Evolutionary conservation across 2,797 vertebrate genomes (phyloP).

Genomic region (Gymnoscopelus braueri): DNA sequence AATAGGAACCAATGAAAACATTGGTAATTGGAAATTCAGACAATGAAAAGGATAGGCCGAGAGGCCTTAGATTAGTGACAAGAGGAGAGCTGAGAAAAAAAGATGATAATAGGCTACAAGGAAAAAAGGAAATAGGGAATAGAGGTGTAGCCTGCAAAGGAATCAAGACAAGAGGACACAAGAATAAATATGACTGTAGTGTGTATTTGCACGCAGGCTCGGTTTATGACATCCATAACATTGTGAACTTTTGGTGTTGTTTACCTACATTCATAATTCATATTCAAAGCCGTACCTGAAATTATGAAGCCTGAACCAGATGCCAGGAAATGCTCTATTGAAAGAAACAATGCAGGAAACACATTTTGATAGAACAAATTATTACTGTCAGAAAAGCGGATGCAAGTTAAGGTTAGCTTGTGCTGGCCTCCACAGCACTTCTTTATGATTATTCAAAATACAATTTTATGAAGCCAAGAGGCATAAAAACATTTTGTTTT

Average conservation of each 20-base stretch:
- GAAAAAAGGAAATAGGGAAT: not conserved
- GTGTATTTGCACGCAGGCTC: not conserved
- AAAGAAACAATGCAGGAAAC: no score
- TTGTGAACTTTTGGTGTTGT: conserved; percentile 17
- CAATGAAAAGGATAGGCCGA: not conserved
- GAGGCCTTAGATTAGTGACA: not conserved
- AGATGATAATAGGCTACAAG: no score
- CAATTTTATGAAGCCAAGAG: no score
- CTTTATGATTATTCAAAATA: no score
- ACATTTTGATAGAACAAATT: no score
- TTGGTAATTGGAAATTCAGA: not conserved
- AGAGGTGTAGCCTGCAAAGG: not conserved
- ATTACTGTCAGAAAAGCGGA: no score
- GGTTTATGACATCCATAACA: not conserved
- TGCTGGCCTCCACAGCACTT: no score
- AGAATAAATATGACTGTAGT: not conserved
- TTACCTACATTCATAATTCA: conserved; percentile 28
- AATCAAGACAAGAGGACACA: conserved; percentile 2
- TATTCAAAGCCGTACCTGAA: conserved; percentile 6
- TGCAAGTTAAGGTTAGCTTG: no score
- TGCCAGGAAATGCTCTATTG: no score
- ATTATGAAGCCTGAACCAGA: not conserved
- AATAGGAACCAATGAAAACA: not conserved
- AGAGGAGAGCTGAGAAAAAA: not conserved
- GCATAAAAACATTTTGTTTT: no score